Evolutionary conservation across 2,113 vertebrate species (phyloP).

Genomic region (Mesembrinibis cayennensis): DNA sequence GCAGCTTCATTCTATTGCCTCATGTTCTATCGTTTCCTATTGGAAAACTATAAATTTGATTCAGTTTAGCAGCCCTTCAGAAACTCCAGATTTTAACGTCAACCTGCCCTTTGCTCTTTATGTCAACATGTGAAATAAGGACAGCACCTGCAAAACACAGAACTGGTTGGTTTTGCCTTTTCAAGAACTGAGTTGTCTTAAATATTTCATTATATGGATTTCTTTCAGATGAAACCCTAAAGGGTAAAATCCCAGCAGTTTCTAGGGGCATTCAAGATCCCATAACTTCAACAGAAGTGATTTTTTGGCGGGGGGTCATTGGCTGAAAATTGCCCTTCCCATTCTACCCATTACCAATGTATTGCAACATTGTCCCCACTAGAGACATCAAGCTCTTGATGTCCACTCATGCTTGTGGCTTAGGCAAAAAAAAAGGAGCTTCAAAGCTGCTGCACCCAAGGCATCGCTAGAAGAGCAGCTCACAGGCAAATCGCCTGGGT

Average conservation of each 20-base stretch:
- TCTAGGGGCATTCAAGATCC: not conserved
- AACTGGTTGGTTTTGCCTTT: not conserved
- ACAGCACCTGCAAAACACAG: not conserved
- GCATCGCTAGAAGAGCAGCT: not conserved
- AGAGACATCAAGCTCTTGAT: not conserved
- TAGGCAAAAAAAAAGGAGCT: not conserved
- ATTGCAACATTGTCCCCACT: not conserved
- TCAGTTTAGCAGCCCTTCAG: not conserved
- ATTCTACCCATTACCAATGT: not conserved
- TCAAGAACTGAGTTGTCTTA: not conserved
- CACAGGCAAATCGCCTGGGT: too few species aligned
- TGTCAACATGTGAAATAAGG: not conserved
- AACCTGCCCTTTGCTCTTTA: not conserved
- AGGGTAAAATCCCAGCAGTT: not conserved
- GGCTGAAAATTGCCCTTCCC: not conserved
- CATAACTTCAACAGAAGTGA: not conserved
- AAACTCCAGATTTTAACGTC: not conserved
- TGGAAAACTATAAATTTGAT: not conserved
- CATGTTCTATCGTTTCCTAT: not conserved
- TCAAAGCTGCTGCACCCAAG: not conserved
- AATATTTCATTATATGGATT: not conserved
- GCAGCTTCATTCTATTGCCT: not conserved
- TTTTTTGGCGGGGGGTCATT: not conserved
- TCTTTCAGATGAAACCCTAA: not conserved
- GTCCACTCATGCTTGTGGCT: not conserved